Evolutionary conservation across 2,113 vertebrate genomes (phyloP).

Genomic region (Paradisaea rubra): DNA sequence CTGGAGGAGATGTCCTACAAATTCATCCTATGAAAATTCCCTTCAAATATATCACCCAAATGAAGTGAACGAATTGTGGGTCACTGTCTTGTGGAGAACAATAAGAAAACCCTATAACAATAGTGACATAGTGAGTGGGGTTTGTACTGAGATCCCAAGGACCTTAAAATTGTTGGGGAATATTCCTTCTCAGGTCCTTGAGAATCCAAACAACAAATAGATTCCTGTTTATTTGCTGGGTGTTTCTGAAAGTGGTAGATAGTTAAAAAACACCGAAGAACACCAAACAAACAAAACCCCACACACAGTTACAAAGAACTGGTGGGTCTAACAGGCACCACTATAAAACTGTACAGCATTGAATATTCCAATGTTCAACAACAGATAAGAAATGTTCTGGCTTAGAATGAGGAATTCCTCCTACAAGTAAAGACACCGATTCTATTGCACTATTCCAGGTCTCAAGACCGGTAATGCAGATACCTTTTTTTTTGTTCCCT

Average conservation of each 20-base stretch:
- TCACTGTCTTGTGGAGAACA: not conserved
- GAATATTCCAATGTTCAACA: not conserved
- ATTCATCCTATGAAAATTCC: not conserved
- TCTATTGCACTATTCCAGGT: not conserved
- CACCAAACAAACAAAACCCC: not conserved
- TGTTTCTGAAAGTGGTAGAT: not conserved
- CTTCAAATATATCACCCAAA: not conserved
- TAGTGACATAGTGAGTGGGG: not conserved
- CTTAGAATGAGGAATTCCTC: not conserved
- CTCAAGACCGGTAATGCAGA: not conserved
- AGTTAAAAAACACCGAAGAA: not conserved
- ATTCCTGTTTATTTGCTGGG: not conserved
- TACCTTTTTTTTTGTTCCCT: too few relatives aligned
- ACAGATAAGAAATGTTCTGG: not conserved
- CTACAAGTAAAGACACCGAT: not conserved
- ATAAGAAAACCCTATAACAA: not conserved
- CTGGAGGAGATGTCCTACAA: not conserved
- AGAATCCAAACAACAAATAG: not conserved
- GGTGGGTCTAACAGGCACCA: not conserved
- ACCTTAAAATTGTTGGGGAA: not conserved
- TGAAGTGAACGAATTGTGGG: not conserved
- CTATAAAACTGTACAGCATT: not conserved
- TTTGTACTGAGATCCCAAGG: not conserved
- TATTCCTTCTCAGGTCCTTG: not conserved
- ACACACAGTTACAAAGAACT: not conserved